A percentile compares a stretch with the other conserved stretches of the same genome.
phyloP scores from a whole-genome alignment of 2,888 invertebrate species.

The Chymomyza procnemis region DNA sequence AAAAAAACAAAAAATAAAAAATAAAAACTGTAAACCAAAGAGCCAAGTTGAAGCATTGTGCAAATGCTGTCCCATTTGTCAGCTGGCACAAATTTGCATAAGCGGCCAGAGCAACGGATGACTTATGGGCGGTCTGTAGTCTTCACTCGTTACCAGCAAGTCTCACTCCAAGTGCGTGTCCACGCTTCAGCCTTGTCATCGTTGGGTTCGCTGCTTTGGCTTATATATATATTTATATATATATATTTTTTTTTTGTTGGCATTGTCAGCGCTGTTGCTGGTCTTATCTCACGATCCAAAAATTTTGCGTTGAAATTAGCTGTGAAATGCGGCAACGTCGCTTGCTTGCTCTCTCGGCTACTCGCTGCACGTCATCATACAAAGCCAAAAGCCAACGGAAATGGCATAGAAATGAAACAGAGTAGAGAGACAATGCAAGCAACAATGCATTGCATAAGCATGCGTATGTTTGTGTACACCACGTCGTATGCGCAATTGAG shows the following conservation, averaged over 20 bases:
- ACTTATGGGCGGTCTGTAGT: conserved; percentile 50
- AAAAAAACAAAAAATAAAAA: too few species aligned
- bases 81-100: conserved; percentile 78
- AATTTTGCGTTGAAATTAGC: conserved; percentile 67
- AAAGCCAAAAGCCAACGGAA: conserved; percentile 40
- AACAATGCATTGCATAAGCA: background rate
- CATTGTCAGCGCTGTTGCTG: conserved; percentile 24
- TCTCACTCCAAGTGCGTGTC: too few species aligned
- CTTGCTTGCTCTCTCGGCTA: too few species aligned
- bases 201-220: conserved; percentile 34
- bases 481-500: too few species aligned
- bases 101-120: conserved; percentile 69
- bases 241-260: background rate
- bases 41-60: conserved; percentile 54
- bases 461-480: background rate
- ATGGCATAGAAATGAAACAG: conserved; percentile 73
- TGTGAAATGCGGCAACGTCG: conserved; percentile 56
- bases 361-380: background rate
- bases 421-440: conserved; percentile 65
- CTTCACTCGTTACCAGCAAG: background rate
- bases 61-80: conserved; percentile 77
- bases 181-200: background rate
- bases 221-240: too few species aligned
- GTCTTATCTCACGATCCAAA: conserved; percentile 70
- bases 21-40: background rate